These are phyloP conservation scores for Champsocephalus esox DNA, from an alignment of 2,797 vertebrate species.

Conservation along the genomic window DNA sequence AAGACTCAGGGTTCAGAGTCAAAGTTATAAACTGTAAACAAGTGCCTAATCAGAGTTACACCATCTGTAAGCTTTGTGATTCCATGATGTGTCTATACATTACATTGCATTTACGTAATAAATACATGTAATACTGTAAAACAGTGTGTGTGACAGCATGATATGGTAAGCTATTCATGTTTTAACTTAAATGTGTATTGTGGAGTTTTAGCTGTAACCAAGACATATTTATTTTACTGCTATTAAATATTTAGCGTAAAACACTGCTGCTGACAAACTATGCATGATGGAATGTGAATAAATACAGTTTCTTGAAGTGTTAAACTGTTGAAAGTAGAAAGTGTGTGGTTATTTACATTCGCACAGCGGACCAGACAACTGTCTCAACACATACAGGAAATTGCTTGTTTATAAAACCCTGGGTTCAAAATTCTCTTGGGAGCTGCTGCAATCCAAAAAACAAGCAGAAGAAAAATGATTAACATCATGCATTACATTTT, in stretches of 20 bases:
- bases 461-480: not conserved
- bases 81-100: constrained; percentile 28
- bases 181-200: constrained; percentile 46
- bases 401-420: constrained; percentile 40
- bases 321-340: not conserved
- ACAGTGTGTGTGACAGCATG: constrained; percentile 35
- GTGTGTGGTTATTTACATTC: constrained; percentile 17
- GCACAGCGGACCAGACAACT: constrained; percentile 25
- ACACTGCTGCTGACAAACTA: constrained; percentile 47
- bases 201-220: constrained; percentile 37
- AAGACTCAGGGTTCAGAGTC: constrained; percentile 23
- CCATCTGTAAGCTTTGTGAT: constrained; percentile 41
- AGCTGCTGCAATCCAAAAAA: constrained; percentile 23
- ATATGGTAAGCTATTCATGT: constrained; percentile 38
- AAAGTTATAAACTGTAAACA: constrained; percentile 29
- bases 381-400: constrained; percentile 46
- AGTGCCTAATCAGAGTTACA: constrained; percentile 46
- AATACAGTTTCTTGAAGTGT: not conserved
- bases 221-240: constrained; percentile 65
- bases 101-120: too few relatives aligned
- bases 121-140: constrained; percentile 35
- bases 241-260: constrained; percentile 31
- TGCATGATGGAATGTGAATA: constrained; percentile 57
- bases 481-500: not conserved
- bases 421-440: constrained; percentile 21